These are phyloP conservation scores for Tenthredo mesomela DNA, from an alignment of 2,888 invertebrate species.

Conservation along the genomic window DNA sequence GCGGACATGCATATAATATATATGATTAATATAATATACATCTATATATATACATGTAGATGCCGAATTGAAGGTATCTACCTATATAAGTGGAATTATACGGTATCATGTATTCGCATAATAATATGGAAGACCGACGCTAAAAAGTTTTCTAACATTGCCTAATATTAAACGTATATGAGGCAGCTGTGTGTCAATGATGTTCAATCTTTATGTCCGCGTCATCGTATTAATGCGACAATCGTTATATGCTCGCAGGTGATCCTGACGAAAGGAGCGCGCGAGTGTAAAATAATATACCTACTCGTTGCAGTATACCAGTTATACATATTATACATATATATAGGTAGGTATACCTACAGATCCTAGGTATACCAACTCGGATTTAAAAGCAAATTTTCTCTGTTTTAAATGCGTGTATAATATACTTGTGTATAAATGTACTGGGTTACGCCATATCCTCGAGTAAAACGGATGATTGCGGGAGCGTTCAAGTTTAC, in stretches of 20 bases:
- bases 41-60: too few species aligned
- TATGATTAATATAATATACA: too few species aligned
- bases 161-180: not conserved
- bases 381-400: not conserved
- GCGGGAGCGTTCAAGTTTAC: conserved; percentile 21
- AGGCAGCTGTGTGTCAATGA: not conserved
- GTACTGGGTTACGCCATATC: conserved; percentile 23
- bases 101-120: too few species aligned
- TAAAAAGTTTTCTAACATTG: not conserved
- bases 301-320: not conserved
- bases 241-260: not conserved
- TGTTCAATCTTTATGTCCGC: not conserved
- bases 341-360: not conserved
- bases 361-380: not conserved
- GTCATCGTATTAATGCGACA: not conserved
- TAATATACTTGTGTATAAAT: not conserved
- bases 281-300: not conserved
- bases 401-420: not conserved
- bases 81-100: not conserved
- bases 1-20: too few species aligned
- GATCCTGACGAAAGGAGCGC: not conserved
- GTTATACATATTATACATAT: too few species aligned
- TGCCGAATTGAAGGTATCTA: too few species aligned
- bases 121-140: not conserved
- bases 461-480: conserved; percentile 26